These are phyloP conservation scores for Tuta absoluta DNA, from an alignment of 2,888 invertebrate genomes.

Conservation along the genomic window DNA sequence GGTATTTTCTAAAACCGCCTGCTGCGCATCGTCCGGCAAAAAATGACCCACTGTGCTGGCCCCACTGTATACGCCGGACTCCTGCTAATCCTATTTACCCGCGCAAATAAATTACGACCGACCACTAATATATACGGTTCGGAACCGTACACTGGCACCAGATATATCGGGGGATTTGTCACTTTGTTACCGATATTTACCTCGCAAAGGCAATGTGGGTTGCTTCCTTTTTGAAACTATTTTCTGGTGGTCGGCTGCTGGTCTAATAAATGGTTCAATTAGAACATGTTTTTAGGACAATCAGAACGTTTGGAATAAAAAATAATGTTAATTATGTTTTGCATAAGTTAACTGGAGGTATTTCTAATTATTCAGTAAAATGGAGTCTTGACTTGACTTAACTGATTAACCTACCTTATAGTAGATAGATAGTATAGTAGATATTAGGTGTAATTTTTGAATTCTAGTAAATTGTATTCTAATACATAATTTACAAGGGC, in stretches of 20 bases:
- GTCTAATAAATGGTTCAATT: background rate
- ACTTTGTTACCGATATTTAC: constrained; percentile 44
- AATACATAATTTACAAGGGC: no score
- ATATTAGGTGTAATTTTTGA: no score
- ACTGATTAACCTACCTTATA: no score
- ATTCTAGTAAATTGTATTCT: no score
- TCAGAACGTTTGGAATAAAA: background rate
- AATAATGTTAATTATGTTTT: background rate
- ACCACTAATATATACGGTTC: constrained; percentile 59
- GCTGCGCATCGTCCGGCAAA: constrained; percentile 48
- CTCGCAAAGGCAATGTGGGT: background rate
- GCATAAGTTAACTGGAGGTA: background rate
- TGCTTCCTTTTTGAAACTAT: constrained; percentile 1
- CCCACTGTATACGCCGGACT: constrained; percentile 47
- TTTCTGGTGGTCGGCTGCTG: background rate
- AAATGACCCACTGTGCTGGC: constrained; percentile 62
- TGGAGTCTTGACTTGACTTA: no score
- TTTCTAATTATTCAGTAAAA: no score
- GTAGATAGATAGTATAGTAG: no score
- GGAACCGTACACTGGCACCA: constrained; percentile 48
- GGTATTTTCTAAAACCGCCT: constrained; percentile 11
- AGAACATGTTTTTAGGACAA: background rate
- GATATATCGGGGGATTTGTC: constrained; percentile 54
- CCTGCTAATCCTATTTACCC: constrained; percentile 74
- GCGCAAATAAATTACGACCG: constrained; percentile 71